Percentiles rank a stretch among this genome's conserved stretches.
These are phyloP conservation scores for Xylota sylvarum DNA, from an alignment of 2,888 invertebrate genomes.

Conservation along the genomic window DNA sequence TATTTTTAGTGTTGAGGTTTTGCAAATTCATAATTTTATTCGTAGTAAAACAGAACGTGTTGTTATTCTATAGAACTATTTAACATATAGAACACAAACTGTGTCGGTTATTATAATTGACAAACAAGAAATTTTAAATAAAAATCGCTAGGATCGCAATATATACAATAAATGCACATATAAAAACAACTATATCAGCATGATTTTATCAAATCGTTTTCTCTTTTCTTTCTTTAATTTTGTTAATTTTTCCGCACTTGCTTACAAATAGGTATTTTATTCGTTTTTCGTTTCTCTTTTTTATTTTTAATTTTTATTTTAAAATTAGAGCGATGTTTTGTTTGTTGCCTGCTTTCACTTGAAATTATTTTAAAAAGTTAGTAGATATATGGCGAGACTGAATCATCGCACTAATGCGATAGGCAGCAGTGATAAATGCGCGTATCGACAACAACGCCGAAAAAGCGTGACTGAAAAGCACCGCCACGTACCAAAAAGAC, in stretches of 20 bases:
- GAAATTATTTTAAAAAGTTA: slow-evolving; percentile 42
- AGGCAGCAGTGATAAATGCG: slow-evolving; percentile 59
- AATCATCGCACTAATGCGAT: slow-evolving; percentile 45
- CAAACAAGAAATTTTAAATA: slow-evolving; percentile 8
- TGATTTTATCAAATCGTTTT: slow-evolving; percentile 4
- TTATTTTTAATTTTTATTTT: slow-evolving; percentile 26
- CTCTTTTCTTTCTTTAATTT: slow-evolving; percentile 2
- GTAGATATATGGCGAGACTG: slow-evolving; percentile 35
- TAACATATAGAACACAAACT: slow-evolving; percentile 1
- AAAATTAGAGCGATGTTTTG: slow-evolving; percentile 18
- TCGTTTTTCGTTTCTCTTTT: background rate
- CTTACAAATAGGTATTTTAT: slow-evolving; percentile 17
- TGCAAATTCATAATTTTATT: slow-evolving; percentile 21
- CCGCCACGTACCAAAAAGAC: slow-evolving; percentile 56
- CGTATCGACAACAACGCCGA: slow-evolving; percentile 65
- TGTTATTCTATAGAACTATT: slow-evolving; percentile 4
- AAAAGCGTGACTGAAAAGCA: slow-evolving; percentile 67
- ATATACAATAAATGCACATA: slow-evolving; percentile 19
- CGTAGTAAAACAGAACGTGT: background rate
- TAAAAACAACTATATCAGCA: slow-evolving; percentile 23
- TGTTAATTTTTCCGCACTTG: background rate
- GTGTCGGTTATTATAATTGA: slow-evolving; percentile 6
- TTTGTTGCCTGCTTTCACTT: slow-evolving; percentile 30
- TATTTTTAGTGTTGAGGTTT: slow-evolving; percentile 16
- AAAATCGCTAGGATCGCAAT: slow-evolving; percentile 12